Evolutionary conservation across 2,113 vertebrate genomes (phyloP), one percentile per base, ranked within the genome.

Genomic region (Hippopotamus amphibius): DNA sequence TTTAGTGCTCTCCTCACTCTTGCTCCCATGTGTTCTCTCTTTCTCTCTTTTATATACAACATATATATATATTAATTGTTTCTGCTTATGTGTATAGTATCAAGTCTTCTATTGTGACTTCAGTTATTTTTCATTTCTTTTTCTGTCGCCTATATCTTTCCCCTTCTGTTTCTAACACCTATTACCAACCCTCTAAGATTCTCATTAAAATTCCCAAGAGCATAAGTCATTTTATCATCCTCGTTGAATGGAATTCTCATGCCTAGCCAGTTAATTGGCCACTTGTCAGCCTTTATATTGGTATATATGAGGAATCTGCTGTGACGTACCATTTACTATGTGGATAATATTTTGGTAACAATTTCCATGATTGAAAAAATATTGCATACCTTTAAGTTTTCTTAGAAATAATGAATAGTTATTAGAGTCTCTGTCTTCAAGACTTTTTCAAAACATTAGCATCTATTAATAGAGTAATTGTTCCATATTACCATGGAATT

Each of bases 401-500:
- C 77, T 87, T 84, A 96, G 71, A 90, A 95, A 93, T 95, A 91
- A 92, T 80, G 24, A 87, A 43, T 82, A 81, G 30, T 74, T 95
- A 90, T 91, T 93, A 97, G 2, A 85, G 26, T 87, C 9, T 84
- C 41, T 87, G 28, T 86, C 77, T 97, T 93, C 17, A 57, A 95
- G 55, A 0, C n/a, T 80, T 95, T 91, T 26, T 84, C 7, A 63
- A 95, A 92, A 83, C 69, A 19, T 95, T 91, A 76, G 10, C 24
- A 92, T 81, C 6, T 84, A 76, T 81, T 87, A 71, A 81, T 95
- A 8, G 55, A 97, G 21, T 93, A 82, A 82, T 69, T 94, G 0
- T 82, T 13, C 16, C 28, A 92, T 86, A 90, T 82, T 90, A 11
- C 48, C 13, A 61, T 74, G 26, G 17, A 93, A 69, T 88, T 88